Evolutionary conservation across 2,113 vertebrate genomes (phyloP), one percentile per base, ranked within the genome.

Genomic region (Strix aluco): DNA sequence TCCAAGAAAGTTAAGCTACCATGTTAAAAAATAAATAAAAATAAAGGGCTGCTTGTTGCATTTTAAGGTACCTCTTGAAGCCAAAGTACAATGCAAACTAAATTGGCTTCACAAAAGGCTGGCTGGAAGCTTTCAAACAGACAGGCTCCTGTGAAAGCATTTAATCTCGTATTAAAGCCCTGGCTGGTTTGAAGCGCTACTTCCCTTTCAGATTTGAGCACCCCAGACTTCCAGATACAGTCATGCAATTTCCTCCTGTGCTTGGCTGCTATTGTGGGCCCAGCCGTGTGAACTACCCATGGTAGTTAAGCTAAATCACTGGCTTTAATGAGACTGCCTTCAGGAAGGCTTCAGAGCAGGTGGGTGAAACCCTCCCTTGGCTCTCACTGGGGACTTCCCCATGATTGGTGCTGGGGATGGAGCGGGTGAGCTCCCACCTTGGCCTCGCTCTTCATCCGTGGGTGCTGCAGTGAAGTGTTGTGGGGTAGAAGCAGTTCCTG

Each of bases 151-250:
- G 81, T 83, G 84, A 95, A 96, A 96, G 81, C 88, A 65, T 95
- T 97, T 97, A 95, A 97, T 97, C 92, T 86, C 67, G 61, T 72
- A 86, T 96, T 95, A 94, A 95, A 92, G 73, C 46, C 47, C 51
- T 65, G 80, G 42, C 84, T 94, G 80, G 72, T 82, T 54, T 82
- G 71, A 92, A 78, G 44, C 0, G 6, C 47, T 62, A 71, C 67
- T 95, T 90, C 67, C 46, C 85, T 90, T 96, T 93, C 79, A 91
- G 70, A 80, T 86, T 38, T 73, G 73, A 87, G 83, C 62, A 52
- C 58, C 67, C 62, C 83, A 59, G 88, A 55, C 62, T 52, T 88
- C 59, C 40, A 77, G 73, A 52, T 81, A 54, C 82, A 86, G 91
- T 57, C 71, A 87, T 72, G 83, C 88, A 58, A 79, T 95, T 93